These are phyloP conservation scores for Leucosticte australis DNA, from an alignment of 2,113 vertebrate species.

Conservation along the genomic window DNA sequence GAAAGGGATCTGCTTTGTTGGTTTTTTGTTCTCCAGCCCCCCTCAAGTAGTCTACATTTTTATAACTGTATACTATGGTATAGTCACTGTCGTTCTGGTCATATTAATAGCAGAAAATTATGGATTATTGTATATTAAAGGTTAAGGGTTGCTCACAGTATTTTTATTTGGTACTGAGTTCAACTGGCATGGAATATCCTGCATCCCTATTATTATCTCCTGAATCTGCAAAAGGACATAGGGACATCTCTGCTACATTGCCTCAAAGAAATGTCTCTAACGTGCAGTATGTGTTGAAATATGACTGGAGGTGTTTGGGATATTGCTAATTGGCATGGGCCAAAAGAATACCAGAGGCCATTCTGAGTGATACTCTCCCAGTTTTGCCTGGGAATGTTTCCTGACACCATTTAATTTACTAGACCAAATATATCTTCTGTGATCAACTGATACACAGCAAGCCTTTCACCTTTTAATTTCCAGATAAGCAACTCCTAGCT, in stretches of 20 bases:
- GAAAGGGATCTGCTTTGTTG: neutral
- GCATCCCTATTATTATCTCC: neutral
- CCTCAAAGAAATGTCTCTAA: neutral
- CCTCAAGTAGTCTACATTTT: neutral
- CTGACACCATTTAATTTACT: constrained; percentile 4
- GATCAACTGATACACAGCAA: neutral
- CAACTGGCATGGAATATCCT: neutral
- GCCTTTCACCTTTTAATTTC: neutral
- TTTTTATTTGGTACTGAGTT: neutral
- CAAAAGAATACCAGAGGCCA: neutral
- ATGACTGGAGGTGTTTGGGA: neutral
- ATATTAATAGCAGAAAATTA: neutral
- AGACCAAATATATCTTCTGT: neutral
- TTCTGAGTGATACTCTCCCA: neutral
- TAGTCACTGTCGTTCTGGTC: neutral
- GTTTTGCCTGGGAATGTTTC: neutral
- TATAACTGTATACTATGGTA: neutral
- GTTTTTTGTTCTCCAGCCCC: neutral
- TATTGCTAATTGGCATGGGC: neutral
- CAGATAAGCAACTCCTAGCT: constrained; percentile 9
- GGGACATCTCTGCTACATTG: neutral
- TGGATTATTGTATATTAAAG: neutral
- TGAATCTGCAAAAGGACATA: neutral
- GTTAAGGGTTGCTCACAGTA: neutral
- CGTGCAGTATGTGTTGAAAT: neutral